Conservation (phyloP, 2,797 vertebrate genomes). For the Mormyrus proboscirostris region DNA sequence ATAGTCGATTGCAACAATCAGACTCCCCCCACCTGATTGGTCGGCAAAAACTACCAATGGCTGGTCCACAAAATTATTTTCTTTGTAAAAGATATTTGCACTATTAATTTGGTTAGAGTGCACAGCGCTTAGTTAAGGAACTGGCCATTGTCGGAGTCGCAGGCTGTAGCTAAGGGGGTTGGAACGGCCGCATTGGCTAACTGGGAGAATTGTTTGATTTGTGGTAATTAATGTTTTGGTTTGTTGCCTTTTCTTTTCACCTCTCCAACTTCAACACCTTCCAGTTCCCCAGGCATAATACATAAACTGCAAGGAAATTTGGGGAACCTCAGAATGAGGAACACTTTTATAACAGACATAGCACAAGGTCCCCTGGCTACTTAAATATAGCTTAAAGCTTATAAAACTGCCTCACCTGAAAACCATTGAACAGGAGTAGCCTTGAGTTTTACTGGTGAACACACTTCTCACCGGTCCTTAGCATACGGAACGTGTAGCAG, state of each 20-base stretch:
- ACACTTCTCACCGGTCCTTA: neutral
- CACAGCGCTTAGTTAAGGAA: neutral
- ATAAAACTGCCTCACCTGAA: neutral
- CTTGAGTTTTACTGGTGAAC: neutral
- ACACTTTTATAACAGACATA: neutral
- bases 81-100: neutral
- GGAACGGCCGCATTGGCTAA: neutral
- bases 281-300: neutral
- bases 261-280: neutral
- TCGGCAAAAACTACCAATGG: neutral
- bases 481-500: neutral
- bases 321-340: neutral
- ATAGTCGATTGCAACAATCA: neutral
- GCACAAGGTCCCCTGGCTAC: neutral
- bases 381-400: neutral
- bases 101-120: neutral
- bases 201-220: neutral
- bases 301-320: neutral
- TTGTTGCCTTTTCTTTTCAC: neutral
- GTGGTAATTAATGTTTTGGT: neutral
- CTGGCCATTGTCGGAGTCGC: neutral
- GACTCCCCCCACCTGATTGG: neutral
- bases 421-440: neutral
- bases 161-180: neutral
- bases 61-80: neutral